These are phyloP conservation scores for Ceratina japonica DNA, from an alignment of 1,140 invertebrate genomes.

Conservation along the genomic window DNA sequence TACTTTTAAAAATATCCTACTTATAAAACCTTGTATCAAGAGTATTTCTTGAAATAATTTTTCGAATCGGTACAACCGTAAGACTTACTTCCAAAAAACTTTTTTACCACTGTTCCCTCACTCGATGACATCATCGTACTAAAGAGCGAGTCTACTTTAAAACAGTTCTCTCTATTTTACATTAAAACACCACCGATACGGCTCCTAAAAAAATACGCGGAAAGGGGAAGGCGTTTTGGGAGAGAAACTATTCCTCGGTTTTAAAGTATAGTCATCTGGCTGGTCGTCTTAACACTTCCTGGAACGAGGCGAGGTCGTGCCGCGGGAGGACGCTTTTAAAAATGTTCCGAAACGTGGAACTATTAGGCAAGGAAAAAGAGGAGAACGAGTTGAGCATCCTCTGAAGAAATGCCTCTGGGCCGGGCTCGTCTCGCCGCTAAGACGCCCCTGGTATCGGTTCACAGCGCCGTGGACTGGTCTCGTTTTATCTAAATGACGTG, in stretches of 20 bases:
- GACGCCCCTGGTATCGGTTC: constrained; percentile 60
- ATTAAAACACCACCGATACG: background rate
- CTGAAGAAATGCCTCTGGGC: constrained; percentile 52
- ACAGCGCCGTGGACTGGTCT: constrained; percentile 52
- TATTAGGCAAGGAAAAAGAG: background rate
- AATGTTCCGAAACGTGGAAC: constrained; percentile 4
- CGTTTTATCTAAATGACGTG: constrained; percentile 75
- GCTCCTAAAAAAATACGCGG: background rate
- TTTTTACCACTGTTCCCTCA: background rate
- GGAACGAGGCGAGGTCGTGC: constrained; percentile 49
- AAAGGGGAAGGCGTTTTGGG: background rate
- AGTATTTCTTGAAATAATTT: background rate
- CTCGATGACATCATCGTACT: background rate
- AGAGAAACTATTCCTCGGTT: constrained; percentile 2
- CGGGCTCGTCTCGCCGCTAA: constrained; percentile 55
- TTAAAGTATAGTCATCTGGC: constrained; percentile 15
- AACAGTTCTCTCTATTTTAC: constrained; percentile 1
- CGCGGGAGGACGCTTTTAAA: constrained; percentile 49
- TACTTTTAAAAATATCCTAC: background rate
- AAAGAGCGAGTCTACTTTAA: background rate
- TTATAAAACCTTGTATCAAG: background rate
- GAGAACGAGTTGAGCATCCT: constrained; percentile 14
- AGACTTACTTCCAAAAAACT: background rate
- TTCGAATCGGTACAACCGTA: no score
- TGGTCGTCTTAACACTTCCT: constrained; percentile 50